phyloP scores from a whole-genome alignment of 2,113 vertebrate genomes.

The Ptilorrhoa leucosticta region DNA sequence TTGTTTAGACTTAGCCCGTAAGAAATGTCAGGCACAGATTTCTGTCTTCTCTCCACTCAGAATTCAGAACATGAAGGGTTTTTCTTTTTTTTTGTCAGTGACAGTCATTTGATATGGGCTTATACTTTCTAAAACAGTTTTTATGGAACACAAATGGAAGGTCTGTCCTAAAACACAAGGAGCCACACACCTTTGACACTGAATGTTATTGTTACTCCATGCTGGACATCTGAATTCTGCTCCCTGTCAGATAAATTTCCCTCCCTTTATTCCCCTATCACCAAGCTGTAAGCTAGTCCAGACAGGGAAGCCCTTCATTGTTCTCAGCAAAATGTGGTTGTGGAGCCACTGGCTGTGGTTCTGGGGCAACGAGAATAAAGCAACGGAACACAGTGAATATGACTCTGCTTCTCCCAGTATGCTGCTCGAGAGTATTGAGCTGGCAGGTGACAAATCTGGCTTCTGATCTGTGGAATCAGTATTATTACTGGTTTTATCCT shows the following conservation, averaged over 20 bases:
- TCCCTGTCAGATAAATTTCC: neutral
- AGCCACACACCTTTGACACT: neutral
- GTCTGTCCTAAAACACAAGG: neutral
- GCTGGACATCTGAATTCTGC: neutral
- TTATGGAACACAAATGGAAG: neutral
- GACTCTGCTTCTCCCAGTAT: neutral
- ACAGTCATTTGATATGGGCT: neutral
- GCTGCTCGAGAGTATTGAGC: neutral
- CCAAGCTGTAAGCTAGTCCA: neutral
- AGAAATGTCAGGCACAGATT: neutral
- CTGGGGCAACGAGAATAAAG: accelerated
- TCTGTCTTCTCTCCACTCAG: neutral
- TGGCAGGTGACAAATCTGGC: neutral
- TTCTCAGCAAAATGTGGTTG: neutral
- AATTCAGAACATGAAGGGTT: neutral
- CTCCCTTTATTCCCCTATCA: neutral
- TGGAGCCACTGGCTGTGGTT: neutral
- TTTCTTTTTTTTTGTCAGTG: neutral
- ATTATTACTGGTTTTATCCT: neutral
- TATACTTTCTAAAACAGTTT: neutral
- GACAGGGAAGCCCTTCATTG: neutral
- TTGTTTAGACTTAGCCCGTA: neutral
- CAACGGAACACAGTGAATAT: neutral
- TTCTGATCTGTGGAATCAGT: neutral
- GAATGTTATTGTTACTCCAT: neutral